Evolutionary conservation across 2,797 vertebrate species (phyloP), one percentile per base, ranked within the genome.

Genomic region (Myotis myotis): DNA sequence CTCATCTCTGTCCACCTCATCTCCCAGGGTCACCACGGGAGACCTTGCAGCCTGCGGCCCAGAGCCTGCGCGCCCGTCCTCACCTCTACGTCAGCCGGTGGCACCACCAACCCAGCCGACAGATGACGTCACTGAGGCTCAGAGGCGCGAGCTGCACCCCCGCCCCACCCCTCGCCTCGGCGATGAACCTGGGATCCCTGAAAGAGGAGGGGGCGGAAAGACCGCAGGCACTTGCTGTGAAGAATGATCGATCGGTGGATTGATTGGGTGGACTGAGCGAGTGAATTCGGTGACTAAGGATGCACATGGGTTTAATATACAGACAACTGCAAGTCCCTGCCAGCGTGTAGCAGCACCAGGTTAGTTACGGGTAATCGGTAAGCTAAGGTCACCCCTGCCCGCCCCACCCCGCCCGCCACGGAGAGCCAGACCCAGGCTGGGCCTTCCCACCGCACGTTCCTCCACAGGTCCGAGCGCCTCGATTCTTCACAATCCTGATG

Each of bases 391-490:
- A 15, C 51, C 51, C 19, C 3, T 6, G 13, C 74, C 8, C 17
- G 0, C 28, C 15, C 36, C 20, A 2, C 17, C 44, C 28, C 4
- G 13, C 28, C 72, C 16, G 19, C 41, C 22, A 6, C 0, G 2
- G 75, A 3, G 17, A 30, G 55, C 25, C 53, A 3, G n/a, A 28
- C 44, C n/a, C 53, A 51, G 3, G 3, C n/a, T 0, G 6, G 11
- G 68, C 13, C 8, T 23, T 6, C 49, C 0, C 6, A 25, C 51
- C 38, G 25, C 44, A 5, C 5, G 9, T 16, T 16, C 49, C 9
- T 1, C 62, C 19, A 1, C 13, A 12, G 78, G 36, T 6, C 0
- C 47, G 7, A 49, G n/a, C 1, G 0, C 60, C 19, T 12, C 38
- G 41, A 17, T 0, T 51, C 51, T 13, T 44, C 71, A 6, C 33